These are phyloP conservation scores for Phortica magna DNA, from an alignment of 2,888 invertebrate species.

Conservation along the genomic window DNA sequence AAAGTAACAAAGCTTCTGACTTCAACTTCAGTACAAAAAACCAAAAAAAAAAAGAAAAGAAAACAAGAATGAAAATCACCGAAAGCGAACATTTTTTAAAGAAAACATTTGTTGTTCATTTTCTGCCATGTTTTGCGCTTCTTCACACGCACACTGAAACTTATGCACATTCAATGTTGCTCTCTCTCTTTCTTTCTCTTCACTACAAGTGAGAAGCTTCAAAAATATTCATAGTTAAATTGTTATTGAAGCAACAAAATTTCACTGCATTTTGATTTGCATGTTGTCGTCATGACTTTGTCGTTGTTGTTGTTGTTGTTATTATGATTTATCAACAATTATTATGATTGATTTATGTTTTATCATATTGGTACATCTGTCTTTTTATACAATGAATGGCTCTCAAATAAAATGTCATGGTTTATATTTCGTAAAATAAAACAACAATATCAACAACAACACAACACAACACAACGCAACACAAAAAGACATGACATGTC, in stretches of 20 bases:
- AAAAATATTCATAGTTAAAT: not conserved
- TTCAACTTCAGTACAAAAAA: too few species aligned
- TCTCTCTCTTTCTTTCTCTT: not conserved
- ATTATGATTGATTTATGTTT: slow-evolving; percentile 13
- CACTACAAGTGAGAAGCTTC: not conserved
- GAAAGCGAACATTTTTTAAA: too few species aligned
- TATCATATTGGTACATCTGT: not conserved
- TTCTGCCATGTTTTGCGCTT: not conserved
- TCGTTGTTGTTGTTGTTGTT: not conserved
- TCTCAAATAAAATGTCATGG: slow-evolving; percentile 4
- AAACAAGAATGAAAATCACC: too few species aligned
- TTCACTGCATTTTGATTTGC: not conserved
- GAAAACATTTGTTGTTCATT: not conserved
- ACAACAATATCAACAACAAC: not conserved
- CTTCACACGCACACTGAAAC: not conserved
- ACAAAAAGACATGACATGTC: too few species aligned
- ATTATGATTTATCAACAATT: slow-evolving; percentile 9
- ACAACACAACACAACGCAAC: too few species aligned
- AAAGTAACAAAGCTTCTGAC: too few species aligned
- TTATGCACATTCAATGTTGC: too few species aligned
- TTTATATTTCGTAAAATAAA: not conserved
- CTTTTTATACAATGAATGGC: not conserved
- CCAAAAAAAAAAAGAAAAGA: too few species aligned
- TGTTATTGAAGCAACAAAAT: not conserved
- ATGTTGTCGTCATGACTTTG: not conserved